Evolutionary conservation across 1,140 invertebrate species (phyloP), one percentile per base, ranked within the genome.

Genomic region (Thaumetopoea pityocampa): DNA sequence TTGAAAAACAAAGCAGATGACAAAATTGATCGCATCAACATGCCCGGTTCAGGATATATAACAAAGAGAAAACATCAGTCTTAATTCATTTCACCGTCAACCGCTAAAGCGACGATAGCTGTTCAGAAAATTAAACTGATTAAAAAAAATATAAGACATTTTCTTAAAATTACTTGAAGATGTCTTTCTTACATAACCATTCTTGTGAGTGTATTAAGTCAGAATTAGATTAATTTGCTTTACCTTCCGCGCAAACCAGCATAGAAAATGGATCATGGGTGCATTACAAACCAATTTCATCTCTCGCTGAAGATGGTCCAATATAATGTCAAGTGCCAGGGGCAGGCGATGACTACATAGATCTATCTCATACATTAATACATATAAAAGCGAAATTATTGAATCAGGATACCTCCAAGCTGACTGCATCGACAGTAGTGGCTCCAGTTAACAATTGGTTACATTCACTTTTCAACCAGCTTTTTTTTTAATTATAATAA

Each of bases 391-490:
- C 46, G 8, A 61, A 61, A 58, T 51, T 77, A 40, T 8, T 50
- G 14, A 64, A 58, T 28, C 30, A 38, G 20, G 68, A 59, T 37
- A 28, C 41, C 27, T 48, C 37, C 15, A 50, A 15, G 26, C 29
- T 56, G 23, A 20, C 22, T 8, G 22, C 19, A 16, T 8, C 42
- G 16, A 54, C 48, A 33, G 26, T 36, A 19, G 45, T n/a, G n/a
- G n/a, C n/a, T n/a, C n/a, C n/a, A n/a, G n/a, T n/a, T 70, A 83
- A 82, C 51, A 78, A 85, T 63, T 66, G 71, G 43, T 5, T 83
- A 14, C 70, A 82, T 54, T 74, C 66, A n/a, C 43, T 86, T 16
- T 84, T 85, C 38, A 69, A 46, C 50, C 69, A 80, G 36, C 47
- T 84, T 0, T n/a, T n/a, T n/a, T n/a, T n/a, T n/a, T n/a, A n/a